Conservation (phyloP, 2,113 vertebrate genomes). For the Holacanthus passer region DNA sequence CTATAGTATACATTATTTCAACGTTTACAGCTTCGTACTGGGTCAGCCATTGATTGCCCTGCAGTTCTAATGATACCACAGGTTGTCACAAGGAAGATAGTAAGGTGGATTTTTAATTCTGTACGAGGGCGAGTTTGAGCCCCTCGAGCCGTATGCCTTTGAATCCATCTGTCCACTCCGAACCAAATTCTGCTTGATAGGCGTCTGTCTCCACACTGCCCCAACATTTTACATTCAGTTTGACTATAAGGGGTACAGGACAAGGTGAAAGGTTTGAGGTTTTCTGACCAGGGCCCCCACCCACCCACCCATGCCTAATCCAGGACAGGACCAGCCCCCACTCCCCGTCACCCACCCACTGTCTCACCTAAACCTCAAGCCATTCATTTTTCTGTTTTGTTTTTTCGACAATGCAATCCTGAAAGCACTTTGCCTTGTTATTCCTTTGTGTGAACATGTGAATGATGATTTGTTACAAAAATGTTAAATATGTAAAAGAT, state of each 20-base stretch:
- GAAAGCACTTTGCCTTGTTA: constrained; percentile 90
- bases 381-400: constrained; percentile 80
- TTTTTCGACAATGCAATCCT: constrained; percentile 87
- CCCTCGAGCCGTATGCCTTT: constrained; percentile 80
- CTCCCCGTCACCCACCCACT: constrained; percentile 33
- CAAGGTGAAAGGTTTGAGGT: constrained; percentile 77
- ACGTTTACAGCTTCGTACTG: constrained; percentile 81
- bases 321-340: constrained; percentile 60
- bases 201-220: constrained; percentile 68
- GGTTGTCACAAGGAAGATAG: constrained; percentile 60
- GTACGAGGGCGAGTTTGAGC: constrained; percentile 66
- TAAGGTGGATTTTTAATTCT: constrained; percentile 73
- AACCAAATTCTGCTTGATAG: constrained; percentile 74
- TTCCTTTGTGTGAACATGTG: constrained; percentile 87
- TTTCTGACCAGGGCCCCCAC: constrained; percentile 51
- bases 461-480: constrained; percentile 88
- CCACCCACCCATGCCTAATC: constrained; percentile 32
- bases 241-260: constrained; percentile 71
- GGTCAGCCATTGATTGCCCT: constrained; percentile 66
- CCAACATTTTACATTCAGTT: constrained; percentile 66
- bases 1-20: constrained; percentile 58
- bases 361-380: constrained; percentile 82
- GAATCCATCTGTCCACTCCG: constrained; percentile 69
- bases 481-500: constrained; percentile 86
- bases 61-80: constrained; percentile 72